Evolutionary conservation across 2,888 invertebrate species (phyloP).

Genomic region (Tetrapedia diversipes): DNA sequence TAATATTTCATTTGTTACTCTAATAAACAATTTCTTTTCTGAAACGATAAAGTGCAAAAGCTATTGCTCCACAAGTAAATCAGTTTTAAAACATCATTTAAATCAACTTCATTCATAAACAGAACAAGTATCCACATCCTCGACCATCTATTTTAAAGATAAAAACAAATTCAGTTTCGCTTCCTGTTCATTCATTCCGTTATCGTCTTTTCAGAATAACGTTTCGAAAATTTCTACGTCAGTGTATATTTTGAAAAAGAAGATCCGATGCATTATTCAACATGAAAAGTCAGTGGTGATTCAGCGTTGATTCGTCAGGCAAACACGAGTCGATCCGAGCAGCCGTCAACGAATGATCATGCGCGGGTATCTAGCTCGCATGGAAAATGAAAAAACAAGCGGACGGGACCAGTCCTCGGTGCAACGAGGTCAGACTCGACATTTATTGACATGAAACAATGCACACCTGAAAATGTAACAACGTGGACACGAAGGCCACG

Average conservation of each 20-base stretch:
- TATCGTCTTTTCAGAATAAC: too few relatives aligned
- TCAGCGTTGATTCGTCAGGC: slow-evolving; percentile 6
- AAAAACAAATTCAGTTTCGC: too few relatives aligned
- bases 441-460: slow-evolving; percentile 35
- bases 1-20: too few relatives aligned
- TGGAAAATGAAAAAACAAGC: slow-evolving; percentile 8
- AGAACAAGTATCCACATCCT: not conserved
- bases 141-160: too few relatives aligned
- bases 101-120: not conserved
- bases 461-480: slow-evolving; percentile 28
- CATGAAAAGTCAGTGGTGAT: not conserved
- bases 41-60: too few relatives aligned
- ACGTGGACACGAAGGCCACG: not conserved
- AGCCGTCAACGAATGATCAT: slow-evolving; percentile 23
- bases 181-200: too few relatives aligned
- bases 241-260: too few relatives aligned
- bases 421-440: slow-evolving; percentile 2
- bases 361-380: not conserved
- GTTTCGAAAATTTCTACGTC: too few relatives aligned
- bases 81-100: too few relatives aligned
- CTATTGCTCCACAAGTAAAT: too few relatives aligned
- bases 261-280: not conserved
- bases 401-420: slow-evolving; percentile 12
- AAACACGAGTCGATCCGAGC: slow-evolving; percentile 13
- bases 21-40: too few relatives aligned